phyloP scores from a whole-genome alignment of 2,888 invertebrate genomes.

The Rugalucina vietnamica region DNA sequence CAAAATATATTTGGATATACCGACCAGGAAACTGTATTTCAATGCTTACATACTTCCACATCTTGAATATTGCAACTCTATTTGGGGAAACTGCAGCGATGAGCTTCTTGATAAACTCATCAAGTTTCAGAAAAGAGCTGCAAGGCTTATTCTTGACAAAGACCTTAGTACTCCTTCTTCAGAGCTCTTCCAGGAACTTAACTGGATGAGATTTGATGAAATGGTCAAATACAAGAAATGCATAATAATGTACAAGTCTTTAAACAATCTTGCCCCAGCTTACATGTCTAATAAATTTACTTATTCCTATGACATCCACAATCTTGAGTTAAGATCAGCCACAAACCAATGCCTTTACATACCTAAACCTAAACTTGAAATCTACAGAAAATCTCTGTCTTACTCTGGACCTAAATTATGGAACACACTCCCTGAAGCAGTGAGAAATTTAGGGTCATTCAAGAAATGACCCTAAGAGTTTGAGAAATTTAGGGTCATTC shows the following conservation, averaged over 20 bases:
- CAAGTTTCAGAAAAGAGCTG: conserved; percentile 21
- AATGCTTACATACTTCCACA: conserved; percentile 7
- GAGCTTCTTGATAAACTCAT: neutral
- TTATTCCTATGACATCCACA: neutral
- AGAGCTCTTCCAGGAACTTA: conserved; percentile 7
- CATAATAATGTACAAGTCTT: conserved; percentile 12
- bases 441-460: too few species aligned
- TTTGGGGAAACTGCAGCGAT: conserved; percentile 21
- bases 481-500: too few species aligned
- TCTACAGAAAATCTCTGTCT: neutral
- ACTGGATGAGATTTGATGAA: conserved; percentile 20
- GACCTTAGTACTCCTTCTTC: neutral
- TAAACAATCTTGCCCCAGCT: conserved; percentile 7
- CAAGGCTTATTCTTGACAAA: conserved; percentile 18
- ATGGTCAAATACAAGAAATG: conserved; percentile 23
- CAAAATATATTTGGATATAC: neutral
- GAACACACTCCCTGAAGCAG: too few species aligned
- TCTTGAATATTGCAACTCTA: conserved; percentile 21
- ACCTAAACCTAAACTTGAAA: neutral
- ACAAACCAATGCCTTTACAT: neutral
- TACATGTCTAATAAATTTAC: conserved; percentile 10
- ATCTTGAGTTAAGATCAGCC: neutral
- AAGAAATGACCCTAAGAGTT: too few species aligned
- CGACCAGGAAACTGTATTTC: neutral
- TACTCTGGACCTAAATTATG: neutral